Conservation (phyloP, 2,113 vertebrate genomes). For the Nothocercus nigrocapillus region DNA sequence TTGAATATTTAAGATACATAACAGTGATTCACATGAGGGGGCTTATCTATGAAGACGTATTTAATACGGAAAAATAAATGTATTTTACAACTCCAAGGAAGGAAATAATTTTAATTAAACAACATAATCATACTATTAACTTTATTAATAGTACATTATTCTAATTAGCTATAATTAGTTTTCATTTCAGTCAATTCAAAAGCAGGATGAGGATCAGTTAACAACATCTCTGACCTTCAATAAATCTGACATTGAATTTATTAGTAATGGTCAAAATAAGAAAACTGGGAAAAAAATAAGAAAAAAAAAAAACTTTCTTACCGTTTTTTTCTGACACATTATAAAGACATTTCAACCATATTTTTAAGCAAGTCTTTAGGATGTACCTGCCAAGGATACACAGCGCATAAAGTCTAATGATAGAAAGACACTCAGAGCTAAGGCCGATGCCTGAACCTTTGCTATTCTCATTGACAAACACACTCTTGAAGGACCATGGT, state of each 20-base stretch:
- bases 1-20: not conserved
- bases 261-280: not conserved
- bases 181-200: not conserved
- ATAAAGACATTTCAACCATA: not conserved
- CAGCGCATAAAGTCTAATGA: not conserved
- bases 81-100: not conserved
- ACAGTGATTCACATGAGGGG: not conserved
- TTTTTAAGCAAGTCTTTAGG: not conserved
- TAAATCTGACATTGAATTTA: not conserved
- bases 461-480: not conserved
- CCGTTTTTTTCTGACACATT: not conserved
- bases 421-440: not conserved
- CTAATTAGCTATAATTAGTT: not conserved
- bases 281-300: not conserved
- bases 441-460: not conserved
- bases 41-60: not conserved
- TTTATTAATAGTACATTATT: not conserved
- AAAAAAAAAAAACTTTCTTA: not conserved
- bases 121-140: not conserved
- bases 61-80: not conserved
- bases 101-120: not conserved
- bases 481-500: not conserved
- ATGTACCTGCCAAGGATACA: not conserved
- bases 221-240: not conserved
- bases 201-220: not conserved